Conservation (phyloP, 1,140 invertebrate genomes). For the Cylas formicarius region DNA sequence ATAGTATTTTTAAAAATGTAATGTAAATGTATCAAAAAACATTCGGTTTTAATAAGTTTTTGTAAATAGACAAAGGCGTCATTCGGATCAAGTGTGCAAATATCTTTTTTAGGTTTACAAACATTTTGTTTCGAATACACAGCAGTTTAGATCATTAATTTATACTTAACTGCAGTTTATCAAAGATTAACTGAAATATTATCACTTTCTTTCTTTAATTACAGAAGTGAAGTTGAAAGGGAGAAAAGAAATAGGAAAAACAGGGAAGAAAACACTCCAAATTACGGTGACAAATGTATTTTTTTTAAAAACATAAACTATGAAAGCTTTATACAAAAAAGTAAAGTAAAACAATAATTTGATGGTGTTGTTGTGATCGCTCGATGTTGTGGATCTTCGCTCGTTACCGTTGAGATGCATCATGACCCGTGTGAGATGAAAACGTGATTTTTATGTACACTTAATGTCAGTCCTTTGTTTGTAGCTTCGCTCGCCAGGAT, state of each 20-base stretch:
- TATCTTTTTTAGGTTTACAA: not conserved
- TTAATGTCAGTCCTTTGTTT: slow-evolving; percentile 35
- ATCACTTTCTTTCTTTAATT: too few relatives aligned
- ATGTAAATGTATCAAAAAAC: too few relatives aligned
- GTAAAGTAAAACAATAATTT: slow-evolving; percentile 35
- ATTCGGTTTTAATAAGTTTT: too few relatives aligned
- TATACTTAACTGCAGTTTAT: not conserved
- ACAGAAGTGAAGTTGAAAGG: not conserved
- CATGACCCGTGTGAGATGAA: slow-evolving; percentile 41
- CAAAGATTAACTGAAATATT: not conserved
- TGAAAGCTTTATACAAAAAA: slow-evolving; percentile 43
- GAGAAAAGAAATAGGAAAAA: not conserved
- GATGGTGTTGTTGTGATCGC: slow-evolving; percentile 28
- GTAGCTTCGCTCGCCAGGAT: slow-evolving; percentile 20
- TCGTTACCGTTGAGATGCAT: slow-evolving; percentile 36
- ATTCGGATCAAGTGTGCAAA: too few relatives aligned
- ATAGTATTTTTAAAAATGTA: too few relatives aligned
- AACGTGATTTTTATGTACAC: slow-evolving; percentile 30
- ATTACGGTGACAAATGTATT: slow-evolving; percentile 45
- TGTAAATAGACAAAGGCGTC: too few relatives aligned
- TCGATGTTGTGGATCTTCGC: slow-evolving; percentile 27
- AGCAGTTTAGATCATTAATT: not conserved
- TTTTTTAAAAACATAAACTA: slow-evolving; percentile 42
- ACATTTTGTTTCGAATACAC: not conserved
- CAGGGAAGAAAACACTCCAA: not conserved